These are phyloP conservation scores for Phasia obesa DNA, from an alignment of 2,888 invertebrate species.

Conservation along the genomic window DNA sequence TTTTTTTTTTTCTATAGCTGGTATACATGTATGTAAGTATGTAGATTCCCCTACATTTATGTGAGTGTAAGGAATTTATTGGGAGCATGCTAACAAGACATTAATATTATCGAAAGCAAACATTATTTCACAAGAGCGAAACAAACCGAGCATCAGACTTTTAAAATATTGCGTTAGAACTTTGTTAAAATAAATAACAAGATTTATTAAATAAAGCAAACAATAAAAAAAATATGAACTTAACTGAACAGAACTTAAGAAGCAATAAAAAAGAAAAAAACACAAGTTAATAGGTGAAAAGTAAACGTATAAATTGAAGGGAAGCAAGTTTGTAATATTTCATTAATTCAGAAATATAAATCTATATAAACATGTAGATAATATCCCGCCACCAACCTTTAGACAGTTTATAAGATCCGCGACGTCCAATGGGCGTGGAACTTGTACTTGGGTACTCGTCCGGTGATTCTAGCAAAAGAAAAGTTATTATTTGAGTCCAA, in stretches of 20 bases:
- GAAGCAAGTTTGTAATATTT: background rate
- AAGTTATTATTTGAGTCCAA: conserved; percentile 56
- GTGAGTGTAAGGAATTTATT: conserved; percentile 2
- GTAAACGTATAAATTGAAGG: conserved; percentile 7
- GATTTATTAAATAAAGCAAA: conserved; percentile 34
- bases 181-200: background rate
- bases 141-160: conserved; percentile 14
- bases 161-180: conserved; percentile 1
- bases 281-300: conserved; percentile 68
- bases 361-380: background rate
- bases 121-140: conserved; percentile 22
- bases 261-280: conserved; percentile 66
- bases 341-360: background rate
- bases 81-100: conserved; percentile 46
- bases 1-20: background rate
- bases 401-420: conserved; percentile 94
- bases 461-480: conserved; percentile 80
- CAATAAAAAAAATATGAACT: too few relatives aligned
- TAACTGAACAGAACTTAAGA: background rate
- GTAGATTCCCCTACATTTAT: conserved; percentile 1
- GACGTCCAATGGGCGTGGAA: conserved; percentile 88
- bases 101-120: conserved; percentile 32
- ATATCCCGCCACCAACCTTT: conserved; percentile 87
- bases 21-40: background rate
- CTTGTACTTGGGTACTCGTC: conserved; percentile 84